Percentiles rank a stretch among this genome's conserved stretches.
Conservation (phyloP, 2,113 vertebrate species). For the Chloroceryle aenea region DNA sequence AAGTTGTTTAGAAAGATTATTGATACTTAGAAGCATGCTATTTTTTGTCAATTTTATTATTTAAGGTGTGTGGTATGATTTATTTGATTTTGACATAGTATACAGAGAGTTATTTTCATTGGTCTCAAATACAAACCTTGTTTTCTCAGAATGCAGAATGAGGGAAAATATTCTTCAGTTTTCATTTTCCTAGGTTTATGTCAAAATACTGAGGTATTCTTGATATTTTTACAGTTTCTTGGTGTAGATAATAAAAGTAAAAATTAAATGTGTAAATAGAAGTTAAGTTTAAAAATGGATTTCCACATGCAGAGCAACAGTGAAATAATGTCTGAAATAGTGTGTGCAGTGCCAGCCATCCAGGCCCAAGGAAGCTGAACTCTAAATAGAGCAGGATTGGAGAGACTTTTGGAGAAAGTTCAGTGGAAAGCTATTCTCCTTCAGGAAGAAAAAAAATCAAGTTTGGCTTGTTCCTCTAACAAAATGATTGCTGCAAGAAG, state of each 20-base stretch:
- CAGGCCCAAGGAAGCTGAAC: background rate
- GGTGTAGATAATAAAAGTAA: background rate
- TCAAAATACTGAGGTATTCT: background rate
- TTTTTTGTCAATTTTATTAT: background rate
- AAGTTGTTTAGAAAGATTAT: background rate
- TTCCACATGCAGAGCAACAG: background rate
- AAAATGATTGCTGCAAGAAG: background rate
- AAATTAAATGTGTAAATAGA: background rate
- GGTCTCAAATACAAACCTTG: background rate
- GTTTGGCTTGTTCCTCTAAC: background rate
- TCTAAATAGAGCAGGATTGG: background rate
- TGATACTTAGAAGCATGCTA: background rate
- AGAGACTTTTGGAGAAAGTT: background rate
- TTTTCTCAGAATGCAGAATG: background rate
- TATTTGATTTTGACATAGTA: background rate
- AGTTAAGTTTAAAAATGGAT: background rate
- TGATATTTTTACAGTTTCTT: background rate
- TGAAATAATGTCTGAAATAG: background rate
- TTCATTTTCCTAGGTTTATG: background rate
- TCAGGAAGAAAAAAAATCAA: background rate
- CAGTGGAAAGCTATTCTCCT: background rate
- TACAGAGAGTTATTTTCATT: background rate
- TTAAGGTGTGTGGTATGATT: background rate
- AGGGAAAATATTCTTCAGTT: background rate
- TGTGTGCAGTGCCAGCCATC: background rate